phyloP scores from a whole-genome alignment of 1,140 invertebrate genomes.

The Pararge aegeria region DNA sequence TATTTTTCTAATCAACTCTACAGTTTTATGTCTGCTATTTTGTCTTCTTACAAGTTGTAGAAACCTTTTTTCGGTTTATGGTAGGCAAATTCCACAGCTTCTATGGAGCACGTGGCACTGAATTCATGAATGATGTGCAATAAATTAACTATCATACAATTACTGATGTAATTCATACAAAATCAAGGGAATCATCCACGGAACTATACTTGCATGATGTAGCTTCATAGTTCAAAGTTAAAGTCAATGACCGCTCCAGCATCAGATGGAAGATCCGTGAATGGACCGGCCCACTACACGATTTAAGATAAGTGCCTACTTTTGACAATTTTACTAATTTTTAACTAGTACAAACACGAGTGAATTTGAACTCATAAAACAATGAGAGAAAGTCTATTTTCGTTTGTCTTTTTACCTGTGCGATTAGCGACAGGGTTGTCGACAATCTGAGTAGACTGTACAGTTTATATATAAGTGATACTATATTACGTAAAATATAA shows the following conservation, averaged over 20 bases:
- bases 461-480: too few relatives aligned
- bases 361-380: not conserved
- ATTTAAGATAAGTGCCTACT: slow-evolving; percentile 37
- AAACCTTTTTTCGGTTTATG: too few relatives aligned
- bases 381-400: not conserved
- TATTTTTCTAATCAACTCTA: too few relatives aligned
- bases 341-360: slow-evolving; percentile 1
- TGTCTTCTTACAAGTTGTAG: too few relatives aligned
- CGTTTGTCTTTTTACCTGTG: not conserved
- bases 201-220: not conserved
- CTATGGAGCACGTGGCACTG: too few relatives aligned
- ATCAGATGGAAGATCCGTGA: slow-evolving; percentile 50
- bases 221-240: not conserved
- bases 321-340: slow-evolving; percentile 16
- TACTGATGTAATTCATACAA: not conserved
- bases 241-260: slow-evolving; percentile 12
- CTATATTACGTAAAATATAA: too few relatives aligned
- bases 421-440: not conserved
- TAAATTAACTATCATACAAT: too few relatives aligned
- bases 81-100: too few relatives aligned
- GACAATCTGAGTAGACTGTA: too few relatives aligned
- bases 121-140: too few relatives aligned
- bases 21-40: too few relatives aligned
- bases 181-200: not conserved
- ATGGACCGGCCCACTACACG: slow-evolving; percentile 50